Evolutionary conservation across 2,888 invertebrate species (phyloP).

Genomic region (Morpho helenor): DNA sequence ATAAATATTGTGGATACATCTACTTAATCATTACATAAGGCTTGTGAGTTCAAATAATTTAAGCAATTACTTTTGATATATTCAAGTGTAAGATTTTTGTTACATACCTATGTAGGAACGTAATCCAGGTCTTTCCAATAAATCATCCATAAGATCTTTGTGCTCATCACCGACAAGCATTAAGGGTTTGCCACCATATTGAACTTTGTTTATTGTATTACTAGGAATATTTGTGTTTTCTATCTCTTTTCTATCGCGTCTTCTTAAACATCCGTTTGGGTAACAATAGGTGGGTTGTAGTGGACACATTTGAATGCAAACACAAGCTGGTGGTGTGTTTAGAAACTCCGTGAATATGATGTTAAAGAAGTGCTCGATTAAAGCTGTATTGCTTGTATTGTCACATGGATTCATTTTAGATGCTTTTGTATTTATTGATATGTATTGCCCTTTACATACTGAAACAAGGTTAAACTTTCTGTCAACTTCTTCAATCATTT

Average conservation of each 20-base stretch:
- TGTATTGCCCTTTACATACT: conserved; percentile 38
- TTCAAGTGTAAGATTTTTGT: neutral
- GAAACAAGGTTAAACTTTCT: conserved; percentile 19
- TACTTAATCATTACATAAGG: no score
- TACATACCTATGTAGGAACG: conserved; percentile 17
- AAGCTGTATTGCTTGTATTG: conserved; percentile 32
- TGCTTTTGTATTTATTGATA: conserved; percentile 22
- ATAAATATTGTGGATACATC: no score
- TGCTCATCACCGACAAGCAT: conserved; percentile 45
- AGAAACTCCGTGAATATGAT: conserved; percentile 60
- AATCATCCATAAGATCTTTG: conserved; percentile 38
- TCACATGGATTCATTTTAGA: conserved; percentile 36
- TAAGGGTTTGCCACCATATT: conserved; percentile 32
- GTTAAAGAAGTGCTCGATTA: conserved; percentile 62
- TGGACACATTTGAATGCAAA: conserved; percentile 61
- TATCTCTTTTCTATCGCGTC: conserved; percentile 30
- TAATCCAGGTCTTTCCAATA: conserved; percentile 27
- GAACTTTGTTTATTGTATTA: conserved; percentile 17
- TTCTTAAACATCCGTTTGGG: conserved; percentile 58
- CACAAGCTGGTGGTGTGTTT: conserved; percentile 50
- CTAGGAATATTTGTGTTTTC: conserved; percentile 6
- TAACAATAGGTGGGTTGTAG: conserved; percentile 62
- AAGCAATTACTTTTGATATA: no score
- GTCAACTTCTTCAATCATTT: no score
- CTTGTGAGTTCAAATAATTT: no score